Conservation (phyloP, 2,888 invertebrate species). For the Cataglyphis altisquamis region DNA sequence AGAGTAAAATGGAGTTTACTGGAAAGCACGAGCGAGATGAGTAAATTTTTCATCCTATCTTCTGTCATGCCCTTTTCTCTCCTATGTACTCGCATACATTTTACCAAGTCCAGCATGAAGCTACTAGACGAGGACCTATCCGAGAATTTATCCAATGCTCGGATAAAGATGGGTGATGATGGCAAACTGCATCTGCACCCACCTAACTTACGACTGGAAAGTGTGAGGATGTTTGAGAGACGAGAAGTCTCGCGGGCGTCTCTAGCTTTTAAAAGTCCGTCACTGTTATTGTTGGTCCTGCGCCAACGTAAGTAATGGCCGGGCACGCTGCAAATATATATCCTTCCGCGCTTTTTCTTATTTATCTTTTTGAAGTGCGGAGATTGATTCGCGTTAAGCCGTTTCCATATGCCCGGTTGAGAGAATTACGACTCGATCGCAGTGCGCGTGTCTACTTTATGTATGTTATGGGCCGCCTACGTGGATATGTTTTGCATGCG, state of each 20-base stretch:
- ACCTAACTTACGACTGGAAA: constrained; percentile 42
- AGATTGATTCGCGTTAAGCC: constrained; percentile 24
- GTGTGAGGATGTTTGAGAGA: constrained; percentile 62
- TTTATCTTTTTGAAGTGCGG: constrained; percentile 49
- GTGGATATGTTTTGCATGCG: constrained; percentile 10
- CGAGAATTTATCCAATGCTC: constrained; percentile 66
- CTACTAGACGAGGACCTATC: constrained; percentile 9
- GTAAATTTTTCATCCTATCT: constrained; percentile 16
- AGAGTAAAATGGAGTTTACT: constrained; percentile 32
- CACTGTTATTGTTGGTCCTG: constrained; percentile 78
- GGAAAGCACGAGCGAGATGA: constrained; percentile 22
- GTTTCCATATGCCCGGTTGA: constrained; percentile 21
- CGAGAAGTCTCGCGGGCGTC: constrained; percentile 58
- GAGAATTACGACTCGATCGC: constrained; percentile 57
- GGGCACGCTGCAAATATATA: constrained; percentile 76
- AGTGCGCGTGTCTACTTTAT: constrained; percentile 2
- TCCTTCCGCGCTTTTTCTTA: constrained; percentile 53
- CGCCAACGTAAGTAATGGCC: constrained; percentile 76
- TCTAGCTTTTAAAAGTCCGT: constrained; percentile 73
- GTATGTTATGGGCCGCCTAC: too few relatives aligned
- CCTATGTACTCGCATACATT: background rate
- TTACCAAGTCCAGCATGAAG: constrained; percentile 14
- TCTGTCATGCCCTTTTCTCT: background rate
- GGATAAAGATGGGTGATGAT: constrained; percentile 59
- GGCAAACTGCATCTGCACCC: constrained; percentile 14